Conservation (phyloP, 2,113 vertebrate genomes). For the Probosciger aterrimus region DNA sequence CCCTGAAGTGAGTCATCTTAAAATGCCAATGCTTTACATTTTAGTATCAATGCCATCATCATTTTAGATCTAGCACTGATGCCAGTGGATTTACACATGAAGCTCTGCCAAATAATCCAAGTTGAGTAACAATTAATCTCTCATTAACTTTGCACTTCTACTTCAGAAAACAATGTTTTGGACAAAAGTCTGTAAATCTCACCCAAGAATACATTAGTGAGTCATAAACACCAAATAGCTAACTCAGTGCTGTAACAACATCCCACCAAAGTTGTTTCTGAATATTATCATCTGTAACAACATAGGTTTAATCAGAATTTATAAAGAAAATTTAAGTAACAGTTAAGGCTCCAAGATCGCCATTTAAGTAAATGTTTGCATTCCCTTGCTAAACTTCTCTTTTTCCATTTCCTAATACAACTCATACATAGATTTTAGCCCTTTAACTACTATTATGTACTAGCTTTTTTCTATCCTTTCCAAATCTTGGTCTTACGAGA, state of each 20-base stretch:
- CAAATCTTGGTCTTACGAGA: not conserved
- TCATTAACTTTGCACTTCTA: not conserved
- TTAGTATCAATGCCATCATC: not conserved
- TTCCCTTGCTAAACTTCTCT: not conserved
- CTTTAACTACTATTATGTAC: not conserved
- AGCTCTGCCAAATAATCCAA: not conserved
- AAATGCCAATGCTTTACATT: not conserved
- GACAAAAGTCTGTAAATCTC: not conserved
- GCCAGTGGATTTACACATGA: not conserved
- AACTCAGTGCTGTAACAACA: not conserved
- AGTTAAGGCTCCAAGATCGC: not conserved
- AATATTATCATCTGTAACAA: not conserved
- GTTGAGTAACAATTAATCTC: not conserved
- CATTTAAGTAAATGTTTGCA: not conserved
- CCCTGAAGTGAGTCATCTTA: constrained; percentile 15
- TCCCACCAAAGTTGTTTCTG: not conserved
- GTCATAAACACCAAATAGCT: not conserved
- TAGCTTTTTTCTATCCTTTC: not conserved
- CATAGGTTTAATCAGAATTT: not conserved
- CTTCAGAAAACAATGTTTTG: not conserved
- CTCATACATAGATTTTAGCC: not conserved
- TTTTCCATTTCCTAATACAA: not conserved
- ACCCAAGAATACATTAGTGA: not conserved
- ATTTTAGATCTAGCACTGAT: not conserved
- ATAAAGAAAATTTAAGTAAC: not conserved